These are phyloP conservation scores for Drosophila antonietae DNA, from an alignment of 2,888 invertebrate species.

Conservation along the genomic window DNA sequence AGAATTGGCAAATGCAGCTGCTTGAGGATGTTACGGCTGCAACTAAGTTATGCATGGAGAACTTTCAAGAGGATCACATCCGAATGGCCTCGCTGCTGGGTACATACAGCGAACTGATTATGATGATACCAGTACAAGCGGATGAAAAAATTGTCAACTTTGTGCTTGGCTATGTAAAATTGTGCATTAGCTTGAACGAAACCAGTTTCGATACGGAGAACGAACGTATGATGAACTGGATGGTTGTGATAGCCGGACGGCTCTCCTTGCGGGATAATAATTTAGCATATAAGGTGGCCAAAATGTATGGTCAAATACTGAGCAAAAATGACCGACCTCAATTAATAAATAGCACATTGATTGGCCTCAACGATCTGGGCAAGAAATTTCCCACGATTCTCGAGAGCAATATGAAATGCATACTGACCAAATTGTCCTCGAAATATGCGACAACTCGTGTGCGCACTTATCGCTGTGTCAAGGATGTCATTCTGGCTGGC, in stretches of 20 bases:
- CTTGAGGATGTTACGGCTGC: conserved; percentile 68
- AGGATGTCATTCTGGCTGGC: conserved; percentile 82
- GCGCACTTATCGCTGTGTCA: conserved; percentile 82
- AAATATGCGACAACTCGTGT: conserved; percentile 81
- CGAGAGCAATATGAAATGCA: conserved; percentile 77
- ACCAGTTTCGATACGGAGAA: conserved; percentile 80
- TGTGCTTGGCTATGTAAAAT: conserved; percentile 78
- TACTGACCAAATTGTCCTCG: conserved; percentile 80
- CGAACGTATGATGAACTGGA: conserved; percentile 82
- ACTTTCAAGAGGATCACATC: conserved; percentile 78
- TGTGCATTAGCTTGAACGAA: conserved; percentile 75
- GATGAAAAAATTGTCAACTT: conserved; percentile 71
- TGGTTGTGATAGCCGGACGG: conserved; percentile 82
- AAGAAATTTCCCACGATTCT: conserved; percentile 82
- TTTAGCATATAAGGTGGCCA: conserved; percentile 60
- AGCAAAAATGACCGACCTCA: conserved; percentile 81
- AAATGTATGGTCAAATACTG: conserved; percentile 52
- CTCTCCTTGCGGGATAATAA: conserved; percentile 77
- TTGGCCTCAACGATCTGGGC: conserved; percentile 82
- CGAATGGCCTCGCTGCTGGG: conserved; percentile 78
- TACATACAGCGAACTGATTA: conserved; percentile 81
- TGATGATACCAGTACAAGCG: conserved; percentile 69
- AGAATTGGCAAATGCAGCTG: conserved; percentile 76
- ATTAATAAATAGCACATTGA: conserved; percentile 82
- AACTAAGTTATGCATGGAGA: conserved; percentile 65